These are phyloP conservation scores for Coremacera marginata DNA, from an alignment of 2,888 invertebrate species.

Conservation along the genomic window DNA sequence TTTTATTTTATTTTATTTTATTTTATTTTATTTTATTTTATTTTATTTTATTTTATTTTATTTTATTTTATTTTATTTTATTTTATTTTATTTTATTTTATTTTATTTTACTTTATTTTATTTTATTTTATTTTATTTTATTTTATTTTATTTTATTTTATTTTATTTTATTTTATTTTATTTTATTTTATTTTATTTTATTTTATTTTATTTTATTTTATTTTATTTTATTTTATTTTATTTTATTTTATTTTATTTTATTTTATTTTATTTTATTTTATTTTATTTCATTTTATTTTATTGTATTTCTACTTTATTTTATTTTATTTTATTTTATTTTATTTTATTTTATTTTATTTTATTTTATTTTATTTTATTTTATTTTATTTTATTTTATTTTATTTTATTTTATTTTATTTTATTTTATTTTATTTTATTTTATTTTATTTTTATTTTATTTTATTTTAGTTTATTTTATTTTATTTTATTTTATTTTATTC, in stretches of 20 bases:
- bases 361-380: not conserved
- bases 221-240: not conserved
- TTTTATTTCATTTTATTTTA: not conserved
- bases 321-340: not conserved
- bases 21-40: constrained; percentile 30
- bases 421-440: not conserved
- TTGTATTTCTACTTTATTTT: too few relatives aligned
- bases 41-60: constrained; percentile 28
- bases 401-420: not conserved
- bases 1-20: constrained; percentile 30
- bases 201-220: not conserved
- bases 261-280: not conserved
- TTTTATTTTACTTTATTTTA: not conserved
- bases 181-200: not conserved
- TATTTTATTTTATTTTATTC: not conserved
- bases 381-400: not conserved
- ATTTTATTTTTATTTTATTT: not conserved
- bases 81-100: not conserved
- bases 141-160: not conserved
- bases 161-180: not conserved
- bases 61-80: constrained; percentile 17
- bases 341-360: not conserved
- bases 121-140: not conserved
- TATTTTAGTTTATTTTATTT: too few relatives aligned
- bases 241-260: not conserved